Conservation (phyloP, 2,888 invertebrate species). For the Drymonia ruficornis region DNA sequence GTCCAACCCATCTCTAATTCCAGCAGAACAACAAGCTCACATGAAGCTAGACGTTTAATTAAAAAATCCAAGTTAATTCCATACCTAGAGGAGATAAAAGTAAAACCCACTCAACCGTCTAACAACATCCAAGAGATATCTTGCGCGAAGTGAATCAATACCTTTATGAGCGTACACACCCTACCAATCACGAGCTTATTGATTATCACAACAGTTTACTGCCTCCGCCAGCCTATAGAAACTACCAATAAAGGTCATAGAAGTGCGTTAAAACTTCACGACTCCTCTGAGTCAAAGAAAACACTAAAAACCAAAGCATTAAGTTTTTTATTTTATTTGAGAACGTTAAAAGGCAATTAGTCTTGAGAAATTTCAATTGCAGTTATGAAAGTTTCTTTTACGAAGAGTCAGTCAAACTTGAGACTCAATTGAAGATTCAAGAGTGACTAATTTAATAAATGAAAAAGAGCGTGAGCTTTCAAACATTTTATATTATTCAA, state of each 20-base stretch:
- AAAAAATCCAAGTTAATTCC: not conserved
- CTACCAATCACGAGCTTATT: conserved; percentile 9
- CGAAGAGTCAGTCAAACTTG: not conserved
- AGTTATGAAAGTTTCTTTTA: not conserved
- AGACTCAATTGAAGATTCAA: conserved; percentile 11
- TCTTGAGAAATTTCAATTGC: conserved; percentile 15
- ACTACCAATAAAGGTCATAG: not conserved
- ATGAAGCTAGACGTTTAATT: not conserved
- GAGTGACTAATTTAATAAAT: conserved; percentile 5
- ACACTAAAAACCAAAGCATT: not conserved
- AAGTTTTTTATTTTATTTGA: not conserved
- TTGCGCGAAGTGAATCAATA: conserved; percentile 16
- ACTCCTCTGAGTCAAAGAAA: not conserved
- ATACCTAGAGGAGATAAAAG: not conserved
- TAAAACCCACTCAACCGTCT: not conserved
- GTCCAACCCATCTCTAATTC: too few species aligned
- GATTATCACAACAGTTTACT: conserved; percentile 7
- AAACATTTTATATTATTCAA: too few species aligned
- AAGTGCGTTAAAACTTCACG: not conserved
- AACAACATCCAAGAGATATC: not conserved
- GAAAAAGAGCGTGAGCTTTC: not conserved
- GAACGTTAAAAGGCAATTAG: conserved; percentile 25
- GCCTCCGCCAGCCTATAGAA: conserved; percentile 1
- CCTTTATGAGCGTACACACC: conserved; percentile 1
- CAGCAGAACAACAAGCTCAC: not conserved